These are phyloP conservation scores for Coelopa frigida DNA, from an alignment of 1,140 invertebrate species.

Conservation along the genomic window DNA sequence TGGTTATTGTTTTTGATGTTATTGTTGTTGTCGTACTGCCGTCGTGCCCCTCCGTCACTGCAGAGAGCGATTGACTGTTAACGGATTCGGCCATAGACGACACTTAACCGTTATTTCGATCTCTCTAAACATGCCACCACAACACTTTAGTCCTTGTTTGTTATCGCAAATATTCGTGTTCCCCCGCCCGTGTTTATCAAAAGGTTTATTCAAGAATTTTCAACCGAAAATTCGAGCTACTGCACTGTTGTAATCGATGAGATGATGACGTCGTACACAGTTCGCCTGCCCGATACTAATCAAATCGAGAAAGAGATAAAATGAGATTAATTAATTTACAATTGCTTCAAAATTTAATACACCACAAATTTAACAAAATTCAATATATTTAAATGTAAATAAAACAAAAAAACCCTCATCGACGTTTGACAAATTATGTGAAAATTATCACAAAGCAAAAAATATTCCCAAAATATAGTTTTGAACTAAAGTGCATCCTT, in stretches of 20 bases:
- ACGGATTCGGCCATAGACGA: constrained; percentile 47
- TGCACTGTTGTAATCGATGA: too few relatives aligned
- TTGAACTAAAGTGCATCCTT: too few relatives aligned
- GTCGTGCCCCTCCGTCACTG: constrained; percentile 46
- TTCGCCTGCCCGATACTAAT: too few relatives aligned
- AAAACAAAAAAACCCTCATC: not conserved
- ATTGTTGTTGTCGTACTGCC: constrained; percentile 29
- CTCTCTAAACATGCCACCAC: constrained; percentile 42
- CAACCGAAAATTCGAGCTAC: too few relatives aligned
- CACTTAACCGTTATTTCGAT: constrained; percentile 45
- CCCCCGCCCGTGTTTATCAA: too few relatives aligned
- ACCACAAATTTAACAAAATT: constrained; percentile 8
- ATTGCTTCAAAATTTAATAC: constrained; percentile 7
- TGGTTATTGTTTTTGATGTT: constrained; percentile 12
- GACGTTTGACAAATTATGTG: too few relatives aligned
- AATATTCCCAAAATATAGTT: too few relatives aligned
- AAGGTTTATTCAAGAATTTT: too few relatives aligned
- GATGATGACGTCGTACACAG: too few relatives aligned
- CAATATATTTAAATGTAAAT: not conserved
- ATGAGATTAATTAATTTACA: too few relatives aligned
- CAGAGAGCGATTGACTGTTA: constrained; percentile 46
- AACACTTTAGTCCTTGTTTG: constrained; percentile 12
- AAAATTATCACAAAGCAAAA: too few relatives aligned
- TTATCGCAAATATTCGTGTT: constrained; percentile 9
- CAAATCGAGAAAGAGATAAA: too few relatives aligned